A percentile compares a stretch with the other conserved stretches of the same genome.
These are phyloP conservation scores for Typhlichthys eigenmanni DNA, from an alignment of 2,797 vertebrate species.

Conservation along the genomic window DNA sequence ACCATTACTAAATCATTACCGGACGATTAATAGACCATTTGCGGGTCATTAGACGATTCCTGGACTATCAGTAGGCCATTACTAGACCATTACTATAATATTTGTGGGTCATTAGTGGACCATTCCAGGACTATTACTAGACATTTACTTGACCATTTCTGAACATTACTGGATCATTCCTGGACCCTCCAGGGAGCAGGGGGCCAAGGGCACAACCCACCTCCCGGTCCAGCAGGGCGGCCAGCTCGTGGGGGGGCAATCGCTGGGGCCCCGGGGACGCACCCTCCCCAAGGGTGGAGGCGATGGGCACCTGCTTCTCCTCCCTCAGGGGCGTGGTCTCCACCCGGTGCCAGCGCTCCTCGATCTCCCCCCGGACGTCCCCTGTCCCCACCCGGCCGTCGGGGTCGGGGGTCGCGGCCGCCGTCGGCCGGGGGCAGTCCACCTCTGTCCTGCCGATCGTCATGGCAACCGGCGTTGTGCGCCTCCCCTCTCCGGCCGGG, in stretches of 20 bases:
- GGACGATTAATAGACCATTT: no score
- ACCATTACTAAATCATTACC: no score
- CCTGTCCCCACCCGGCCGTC: conserved; percentile 70
- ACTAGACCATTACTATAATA: no score
- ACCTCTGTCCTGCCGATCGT: conserved; percentile 84
- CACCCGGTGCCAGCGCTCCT: conserved; percentile 96
- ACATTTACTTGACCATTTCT: no score
- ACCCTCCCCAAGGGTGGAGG: conserved; percentile 31
- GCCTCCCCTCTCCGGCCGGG: conserved; percentile 80
- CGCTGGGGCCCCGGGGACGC: conserved; percentile 66
- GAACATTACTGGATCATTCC: no score
- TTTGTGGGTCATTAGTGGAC: no score
- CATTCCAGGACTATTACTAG: no score
- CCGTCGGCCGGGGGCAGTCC: conserved; percentile 66
- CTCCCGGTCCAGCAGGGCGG: conserved; percentile 89
- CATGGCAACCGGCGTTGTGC: conserved; percentile 47
- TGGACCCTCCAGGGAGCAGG: no score
- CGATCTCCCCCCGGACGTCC: conserved; percentile 89
- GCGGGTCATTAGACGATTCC: no score
- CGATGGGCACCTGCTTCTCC: conserved; percentile 94
- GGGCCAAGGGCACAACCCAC: conserved; percentile 55
- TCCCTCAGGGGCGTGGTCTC: conserved; percentile 93
- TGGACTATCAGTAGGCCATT: no score
- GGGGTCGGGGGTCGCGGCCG: conserved; percentile 62
- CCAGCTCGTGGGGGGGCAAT: conserved; percentile 83